Base-by-base conservation (phyloP, 2,113 vertebrate genomes). In the Ginglymostoma cirratum region DNA sequence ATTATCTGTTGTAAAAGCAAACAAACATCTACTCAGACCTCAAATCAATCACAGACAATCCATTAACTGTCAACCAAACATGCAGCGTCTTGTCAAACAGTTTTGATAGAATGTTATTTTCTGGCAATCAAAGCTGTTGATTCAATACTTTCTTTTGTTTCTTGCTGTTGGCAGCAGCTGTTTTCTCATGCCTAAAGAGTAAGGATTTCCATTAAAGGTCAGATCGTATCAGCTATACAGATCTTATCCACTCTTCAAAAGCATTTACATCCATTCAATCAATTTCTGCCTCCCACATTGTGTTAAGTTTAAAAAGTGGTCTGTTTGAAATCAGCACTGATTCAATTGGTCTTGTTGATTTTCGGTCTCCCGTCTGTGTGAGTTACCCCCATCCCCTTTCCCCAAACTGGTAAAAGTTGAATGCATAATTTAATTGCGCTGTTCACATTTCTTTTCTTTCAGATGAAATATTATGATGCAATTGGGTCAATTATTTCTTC, bases 381-480 rank as follows among this genome's bases (percentile, higher is more conserved):
- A 76, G 34, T 34, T 10, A 34, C 2, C 27, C 30, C 72, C 5
- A 1, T 2, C 27, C 34, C 30, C 72, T 76, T 34, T 76, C 72
- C 72, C 30, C 72, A 1, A 48, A 48, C 30, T 34, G 34, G 8
- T 7, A 76, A 27, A n/a, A n/a, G 2, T n/a, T 34, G 72, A 27
- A 76, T 65, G 61, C 61, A 67, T 72, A 86, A 96, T 66, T 95
- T 14, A 30, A 45, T 70, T 66, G 34, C 55, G 23, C 27, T 2
- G 23, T n/a, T 85, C 48, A 42, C 7, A 42, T 95, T 7, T 85
- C 48, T 1, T 96, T 19, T 96, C 96, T 97, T 97, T 67, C 96
- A 98, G 98, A 96, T 98, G 89, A 98, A 98, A 96, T 98, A 98
- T 97, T 98, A 97, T 45, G 96, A 97, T 72, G 97, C 97, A 76